These are phyloP conservation scores for Meiosimyza decipiens DNA, from an alignment of 2,888 invertebrate genomes.

Conservation along the genomic window DNA sequence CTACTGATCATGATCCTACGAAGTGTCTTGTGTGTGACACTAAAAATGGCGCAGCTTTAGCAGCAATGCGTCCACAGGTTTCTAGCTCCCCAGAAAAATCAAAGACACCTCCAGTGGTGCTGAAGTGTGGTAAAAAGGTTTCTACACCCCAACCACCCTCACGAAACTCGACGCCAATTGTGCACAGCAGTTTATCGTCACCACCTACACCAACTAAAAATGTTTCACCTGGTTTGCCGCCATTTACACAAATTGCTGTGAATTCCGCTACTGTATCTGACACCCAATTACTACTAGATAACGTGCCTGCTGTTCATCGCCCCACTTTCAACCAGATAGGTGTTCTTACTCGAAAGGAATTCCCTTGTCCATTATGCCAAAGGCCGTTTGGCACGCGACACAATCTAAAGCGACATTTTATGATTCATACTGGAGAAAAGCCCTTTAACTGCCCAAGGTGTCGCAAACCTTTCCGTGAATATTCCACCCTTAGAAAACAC, in stretches of 20 bases:
- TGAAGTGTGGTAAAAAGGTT: background rate
- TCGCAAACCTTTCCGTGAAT: constrained; percentile 64
- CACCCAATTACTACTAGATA: constrained; percentile 42
- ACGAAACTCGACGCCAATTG: constrained; percentile 31
- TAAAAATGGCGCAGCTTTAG: constrained; percentile 49
- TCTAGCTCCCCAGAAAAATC: constrained; percentile 32
- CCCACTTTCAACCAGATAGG: constrained; percentile 43
- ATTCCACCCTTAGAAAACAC: constrained; percentile 64
- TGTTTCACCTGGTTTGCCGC: constrained; percentile 26
- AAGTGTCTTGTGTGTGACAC: constrained; percentile 61
- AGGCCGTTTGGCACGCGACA: constrained; percentile 65
- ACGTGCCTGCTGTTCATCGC: constrained; percentile 47
- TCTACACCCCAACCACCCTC: constrained; percentile 32
- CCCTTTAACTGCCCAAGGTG: constrained; percentile 63
- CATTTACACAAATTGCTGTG: constrained; percentile 22
- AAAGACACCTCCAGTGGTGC: constrained; percentile 31
- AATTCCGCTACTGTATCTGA: constrained; percentile 39
- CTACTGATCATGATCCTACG: constrained; percentile 60
- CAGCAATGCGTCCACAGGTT: constrained; percentile 43
- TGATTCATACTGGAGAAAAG: constrained; percentile 66
- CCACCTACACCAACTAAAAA: constrained; percentile 22
- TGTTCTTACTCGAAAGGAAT: constrained; percentile 53
- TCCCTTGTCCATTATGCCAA: constrained; percentile 63
- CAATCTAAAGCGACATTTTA: constrained; percentile 65
- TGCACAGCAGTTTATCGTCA: constrained; percentile 22